phyloP scores from a whole-genome alignment of 2,797 vertebrate genomes.

The Sorex maritimensis region DNA sequence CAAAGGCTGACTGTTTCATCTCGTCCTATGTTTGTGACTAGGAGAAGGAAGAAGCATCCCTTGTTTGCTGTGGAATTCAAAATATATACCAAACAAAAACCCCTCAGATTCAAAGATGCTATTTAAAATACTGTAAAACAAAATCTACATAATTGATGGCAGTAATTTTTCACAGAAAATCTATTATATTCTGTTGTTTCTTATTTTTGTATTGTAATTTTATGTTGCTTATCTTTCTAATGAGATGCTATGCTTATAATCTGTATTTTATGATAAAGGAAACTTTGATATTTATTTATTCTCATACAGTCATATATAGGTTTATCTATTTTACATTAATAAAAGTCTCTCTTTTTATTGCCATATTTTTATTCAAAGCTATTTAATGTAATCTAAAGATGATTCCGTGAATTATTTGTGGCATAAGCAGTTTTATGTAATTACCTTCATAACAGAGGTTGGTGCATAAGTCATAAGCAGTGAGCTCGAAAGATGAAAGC shows the following conservation, averaged over 20 bases:
- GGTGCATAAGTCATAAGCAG: not conserved
- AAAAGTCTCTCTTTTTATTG: not conserved
- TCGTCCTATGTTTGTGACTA: not conserved
- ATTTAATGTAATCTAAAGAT: not conserved
- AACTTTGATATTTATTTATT: not conserved
- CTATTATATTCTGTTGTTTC: not conserved
- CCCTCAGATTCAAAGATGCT: not conserved
- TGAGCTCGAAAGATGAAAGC: not conserved
- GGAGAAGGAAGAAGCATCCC: not conserved
- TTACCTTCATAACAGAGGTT: not conserved
- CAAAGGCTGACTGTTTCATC: not conserved
- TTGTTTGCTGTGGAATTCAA: not conserved
- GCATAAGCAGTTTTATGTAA: not conserved
- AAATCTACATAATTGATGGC: not conserved
- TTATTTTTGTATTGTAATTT: constrained; percentile 2
- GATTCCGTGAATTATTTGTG: not conserved
- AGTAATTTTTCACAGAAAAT: not conserved
- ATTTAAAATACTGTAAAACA: not conserved
- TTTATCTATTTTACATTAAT: not conserved
- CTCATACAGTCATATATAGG: not conserved
- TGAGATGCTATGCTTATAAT: not conserved
- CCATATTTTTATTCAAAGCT: not conserved
- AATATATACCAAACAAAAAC: not conserved
- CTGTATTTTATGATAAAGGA: not conserved
- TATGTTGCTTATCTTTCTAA: not conserved